phyloP scores from a whole-genome alignment of 2,113 vertebrate genomes.

The Bos indicus region DNA sequence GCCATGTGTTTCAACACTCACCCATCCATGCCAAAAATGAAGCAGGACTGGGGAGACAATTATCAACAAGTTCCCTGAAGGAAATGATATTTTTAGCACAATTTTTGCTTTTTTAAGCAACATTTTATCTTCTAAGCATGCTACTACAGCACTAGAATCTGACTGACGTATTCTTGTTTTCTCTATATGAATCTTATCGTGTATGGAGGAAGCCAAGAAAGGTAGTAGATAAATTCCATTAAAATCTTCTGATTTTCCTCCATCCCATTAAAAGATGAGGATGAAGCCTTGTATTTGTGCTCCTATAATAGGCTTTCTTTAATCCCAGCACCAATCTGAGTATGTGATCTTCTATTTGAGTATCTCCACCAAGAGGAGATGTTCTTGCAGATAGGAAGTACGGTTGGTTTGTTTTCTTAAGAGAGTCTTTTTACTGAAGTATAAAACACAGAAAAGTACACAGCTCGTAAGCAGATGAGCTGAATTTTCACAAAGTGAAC shows the following conservation, averaged over 20 bases:
- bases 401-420: not conserved
- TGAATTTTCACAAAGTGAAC: not conserved
- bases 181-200: not conserved
- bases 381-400: not conserved
- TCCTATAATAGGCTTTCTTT: not conserved
- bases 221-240: not conserved
- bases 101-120: not conserved
- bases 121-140: not conserved
- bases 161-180: not conserved
- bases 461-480: not conserved
- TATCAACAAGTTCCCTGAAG: not conserved
- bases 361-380: not conserved
- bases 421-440: not conserved
- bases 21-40: not conserved
- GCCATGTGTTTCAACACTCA: not conserved
- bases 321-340: not conserved
- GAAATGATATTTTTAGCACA: not conserved
- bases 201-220: not conserved
- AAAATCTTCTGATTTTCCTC: not conserved
- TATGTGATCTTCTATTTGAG: not conserved
- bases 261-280: not conserved
- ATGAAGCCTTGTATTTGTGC: not conserved
- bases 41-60: not conserved
- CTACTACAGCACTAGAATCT: not conserved
- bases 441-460: not conserved